Percentiles rank a stretch among this genome's conserved stretches.
Evolutionary conservation across 2,888 invertebrate genomes (phyloP).

Genomic region (Zaprionus obscuricornis): DNA sequence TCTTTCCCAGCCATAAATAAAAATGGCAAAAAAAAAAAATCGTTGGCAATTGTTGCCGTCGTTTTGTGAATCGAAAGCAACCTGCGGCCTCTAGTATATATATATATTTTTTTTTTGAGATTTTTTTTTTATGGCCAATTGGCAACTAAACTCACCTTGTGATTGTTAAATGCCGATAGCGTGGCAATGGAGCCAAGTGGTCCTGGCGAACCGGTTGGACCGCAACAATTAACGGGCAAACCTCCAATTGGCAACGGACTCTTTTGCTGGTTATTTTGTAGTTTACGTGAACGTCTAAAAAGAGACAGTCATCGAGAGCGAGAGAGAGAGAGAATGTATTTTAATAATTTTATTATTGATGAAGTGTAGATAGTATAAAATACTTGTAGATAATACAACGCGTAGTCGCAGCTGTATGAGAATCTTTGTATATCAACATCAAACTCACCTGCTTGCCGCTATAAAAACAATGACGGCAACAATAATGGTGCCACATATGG

Average conservation of each 20-base stretch:
- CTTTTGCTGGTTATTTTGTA: slow-evolving; percentile 88
- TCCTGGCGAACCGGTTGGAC: slow-evolving; percentile 91
- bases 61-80: too few relatives aligned
- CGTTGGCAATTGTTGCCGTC: slow-evolving; percentile 46
- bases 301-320: neutral
- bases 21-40: slow-evolving; percentile 13
- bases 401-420: neutral
- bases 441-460: slow-evolving; percentile 88
- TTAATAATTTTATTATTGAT: slow-evolving; percentile 26
- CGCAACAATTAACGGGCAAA: slow-evolving; percentile 91
- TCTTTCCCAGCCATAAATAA: slow-evolving; percentile 44
- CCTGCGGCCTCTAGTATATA: too few relatives aligned
- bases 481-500: slow-evolving; percentile 95
- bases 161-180: slow-evolving; percentile 92
- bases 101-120: neutral
- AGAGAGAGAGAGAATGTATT: slow-evolving; percentile 1
- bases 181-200: slow-evolving; percentile 93
- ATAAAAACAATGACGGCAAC: slow-evolving; percentile 95
- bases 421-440: neutral
- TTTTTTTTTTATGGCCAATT: slow-evolving; percentile 48
- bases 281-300: slow-evolving; percentile 88
- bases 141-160: slow-evolving; percentile 86
- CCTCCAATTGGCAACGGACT: slow-evolving; percentile 88
- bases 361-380: slow-evolving; percentile 27
- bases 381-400: slow-evolving; percentile 1